Percentiles rank a stretch among this genome's conserved stretches.
Evolutionary conservation across 2,797 vertebrate species (phyloP).

Genomic region (Holocentrus rufus): DNA sequence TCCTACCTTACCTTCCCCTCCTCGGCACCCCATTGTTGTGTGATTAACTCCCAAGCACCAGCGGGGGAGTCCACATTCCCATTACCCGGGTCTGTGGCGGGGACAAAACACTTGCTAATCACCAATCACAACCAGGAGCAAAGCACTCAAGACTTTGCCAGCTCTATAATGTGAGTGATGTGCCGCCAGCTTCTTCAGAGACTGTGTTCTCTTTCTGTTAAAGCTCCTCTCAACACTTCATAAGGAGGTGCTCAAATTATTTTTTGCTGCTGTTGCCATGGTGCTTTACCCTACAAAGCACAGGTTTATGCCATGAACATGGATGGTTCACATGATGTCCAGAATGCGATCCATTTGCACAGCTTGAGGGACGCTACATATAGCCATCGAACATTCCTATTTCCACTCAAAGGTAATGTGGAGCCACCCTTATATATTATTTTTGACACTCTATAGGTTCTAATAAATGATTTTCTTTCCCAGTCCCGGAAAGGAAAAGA

Average conservation of each 20-base stretch:
- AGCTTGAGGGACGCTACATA: slow-evolving; percentile 3
- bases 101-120: slow-evolving; percentile 79
- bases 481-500: neutral
- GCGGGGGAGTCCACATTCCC: slow-evolving; percentile 70
- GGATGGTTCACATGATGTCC: slow-evolving; percentile 37
- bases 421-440: neutral
- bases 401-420: slow-evolving; percentile 1
- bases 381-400: neutral
- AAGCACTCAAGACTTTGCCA: slow-evolving; percentile 62
- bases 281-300: slow-evolving; percentile 43
- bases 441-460: neutral
- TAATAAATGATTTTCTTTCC: neutral
- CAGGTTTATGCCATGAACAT: slow-evolving; percentile 27
- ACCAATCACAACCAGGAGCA: slow-evolving; percentile 69
- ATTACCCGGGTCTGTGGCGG: slow-evolving; percentile 72
- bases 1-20: slow-evolving; percentile 66
- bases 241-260: slow-evolving; percentile 47
- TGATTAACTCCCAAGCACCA: slow-evolving; percentile 81
- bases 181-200: slow-evolving; percentile 63
- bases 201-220: slow-evolving; percentile 41
- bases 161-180: slow-evolving; percentile 65
- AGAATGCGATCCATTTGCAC: slow-evolving; percentile 36
- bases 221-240: slow-evolving; percentile 66
- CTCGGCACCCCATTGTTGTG: slow-evolving; percentile 77
- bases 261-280: slow-evolving; percentile 61